phyloP scores from a whole-genome alignment of 2,888 invertebrate genomes.

The Mythimna albipuncta region DNA sequence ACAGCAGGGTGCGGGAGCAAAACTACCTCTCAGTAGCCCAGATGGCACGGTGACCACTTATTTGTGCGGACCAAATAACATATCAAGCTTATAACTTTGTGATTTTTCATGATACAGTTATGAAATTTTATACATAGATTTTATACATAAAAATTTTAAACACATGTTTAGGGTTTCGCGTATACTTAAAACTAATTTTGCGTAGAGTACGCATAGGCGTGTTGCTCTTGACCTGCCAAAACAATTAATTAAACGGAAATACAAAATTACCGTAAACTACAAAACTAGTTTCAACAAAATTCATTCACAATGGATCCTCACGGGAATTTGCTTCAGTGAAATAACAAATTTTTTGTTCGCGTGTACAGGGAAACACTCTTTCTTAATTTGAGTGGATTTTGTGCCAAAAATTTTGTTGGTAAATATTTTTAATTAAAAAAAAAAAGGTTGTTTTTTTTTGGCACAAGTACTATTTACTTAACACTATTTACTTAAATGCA shows the following conservation, averaged over 20 bases:
- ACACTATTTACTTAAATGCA: neutral
- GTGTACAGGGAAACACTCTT: neutral
- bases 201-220: neutral
- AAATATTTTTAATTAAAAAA: neutral
- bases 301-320: constrained; percentile 29
- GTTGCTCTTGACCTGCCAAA: constrained; percentile 33
- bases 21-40: no score
- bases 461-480: no score
- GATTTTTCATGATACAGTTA: no score
- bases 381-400: constrained; percentile 4
- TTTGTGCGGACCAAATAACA: no score
- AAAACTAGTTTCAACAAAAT: constrained; percentile 43
- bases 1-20: no score
- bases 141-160: no score
- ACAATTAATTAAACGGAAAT: constrained; percentile 28
- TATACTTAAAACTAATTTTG: neutral
- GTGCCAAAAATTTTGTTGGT: neutral
- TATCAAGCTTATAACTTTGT: no score
- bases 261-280: constrained; percentile 29
- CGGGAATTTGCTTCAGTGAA: constrained; percentile 29
- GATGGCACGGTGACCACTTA: no score
- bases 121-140: no score
- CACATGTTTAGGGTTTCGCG: no score
- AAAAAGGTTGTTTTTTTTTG: neutral
- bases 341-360: constrained; percentile 18